phyloP scores from a whole-genome alignment of 1,140 invertebrate species.

The Caenorhabditis tropicalis region DNA sequence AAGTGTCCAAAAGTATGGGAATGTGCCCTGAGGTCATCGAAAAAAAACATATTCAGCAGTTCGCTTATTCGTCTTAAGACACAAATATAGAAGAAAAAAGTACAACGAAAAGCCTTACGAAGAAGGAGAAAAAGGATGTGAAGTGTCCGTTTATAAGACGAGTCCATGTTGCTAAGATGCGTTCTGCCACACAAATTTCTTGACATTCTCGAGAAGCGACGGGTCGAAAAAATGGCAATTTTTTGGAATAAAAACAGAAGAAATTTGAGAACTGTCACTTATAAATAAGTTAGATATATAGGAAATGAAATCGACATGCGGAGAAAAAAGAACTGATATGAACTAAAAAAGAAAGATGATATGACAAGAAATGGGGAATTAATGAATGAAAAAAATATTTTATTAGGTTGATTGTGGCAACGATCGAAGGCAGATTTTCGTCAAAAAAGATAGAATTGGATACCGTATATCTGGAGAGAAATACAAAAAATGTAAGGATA shows the following conservation, averaged over 20 bases:
- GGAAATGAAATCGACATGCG: neutral
- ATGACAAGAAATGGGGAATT: constrained; percentile 1
- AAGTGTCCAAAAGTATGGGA: constrained; percentile 30
- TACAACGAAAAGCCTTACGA: neutral
- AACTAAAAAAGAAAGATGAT: constrained; percentile 20
- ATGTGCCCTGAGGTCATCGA: constrained; percentile 33
- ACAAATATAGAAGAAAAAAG: neutral
- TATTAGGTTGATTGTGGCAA: neutral
- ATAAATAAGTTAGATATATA: constrained; percentile 37
- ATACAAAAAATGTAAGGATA: neutral
- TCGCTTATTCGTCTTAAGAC: neutral
- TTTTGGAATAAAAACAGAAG: neutral
- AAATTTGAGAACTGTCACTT: neutral
- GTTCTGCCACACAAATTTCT: constrained; percentile 42
- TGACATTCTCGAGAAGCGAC: constrained; percentile 36
- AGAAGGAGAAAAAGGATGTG: neutral
- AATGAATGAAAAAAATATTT: constrained; percentile 2
- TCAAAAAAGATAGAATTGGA: neutral
- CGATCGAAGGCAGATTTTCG: neutral
- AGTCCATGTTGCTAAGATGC: constrained; percentile 32
- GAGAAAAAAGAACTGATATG: constrained; percentile 40
- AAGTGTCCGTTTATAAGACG: neutral
- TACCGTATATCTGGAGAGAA: neutral
- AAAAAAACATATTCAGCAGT: neutral
- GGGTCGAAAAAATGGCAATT: neutral